phyloP scores from a whole-genome alignment of 2,113 vertebrate species.

The Aleadryas rufinucha region DNA sequence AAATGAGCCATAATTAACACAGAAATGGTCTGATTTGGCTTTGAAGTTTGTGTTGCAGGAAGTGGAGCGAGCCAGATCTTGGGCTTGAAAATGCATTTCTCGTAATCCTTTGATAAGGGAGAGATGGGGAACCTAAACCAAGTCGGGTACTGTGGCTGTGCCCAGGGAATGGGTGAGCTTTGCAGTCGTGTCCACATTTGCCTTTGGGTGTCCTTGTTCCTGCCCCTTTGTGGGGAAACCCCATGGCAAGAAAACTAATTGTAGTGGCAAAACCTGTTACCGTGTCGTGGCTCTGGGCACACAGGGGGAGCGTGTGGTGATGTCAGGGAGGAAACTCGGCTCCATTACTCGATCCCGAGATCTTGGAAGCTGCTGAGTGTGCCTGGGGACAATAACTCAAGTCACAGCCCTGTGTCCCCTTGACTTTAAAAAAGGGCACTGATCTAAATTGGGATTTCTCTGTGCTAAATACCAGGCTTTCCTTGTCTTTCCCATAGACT shows the following conservation, averaged over 20 bases:
- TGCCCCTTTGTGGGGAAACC: neutral
- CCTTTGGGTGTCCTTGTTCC: neutral
- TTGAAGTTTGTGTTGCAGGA: neutral
- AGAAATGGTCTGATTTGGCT: neutral
- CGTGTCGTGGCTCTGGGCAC: neutral
- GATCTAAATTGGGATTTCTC: neutral
- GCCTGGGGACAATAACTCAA: neutral
- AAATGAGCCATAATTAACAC: neutral
- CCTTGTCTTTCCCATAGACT: neutral
- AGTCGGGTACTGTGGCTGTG: accelerated
- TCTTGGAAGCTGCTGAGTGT: neutral
- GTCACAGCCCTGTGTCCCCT: neutral
- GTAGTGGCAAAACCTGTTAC: slow-evolving; percentile 19
- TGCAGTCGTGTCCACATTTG: accelerated
- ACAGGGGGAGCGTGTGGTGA: neutral
- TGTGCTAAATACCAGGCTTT: neutral
- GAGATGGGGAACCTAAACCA: neutral
- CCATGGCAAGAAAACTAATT: neutral
- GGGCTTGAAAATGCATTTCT: neutral
- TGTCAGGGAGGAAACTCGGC: neutral
- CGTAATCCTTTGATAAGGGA: accelerated
- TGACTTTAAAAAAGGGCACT: neutral
- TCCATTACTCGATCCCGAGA: neutral
- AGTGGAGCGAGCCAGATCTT: neutral
- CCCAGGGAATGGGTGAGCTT: neutral